Conservation (phyloP, 2,888 invertebrate genomes). For the Steinernema scapterisci region DNA sequence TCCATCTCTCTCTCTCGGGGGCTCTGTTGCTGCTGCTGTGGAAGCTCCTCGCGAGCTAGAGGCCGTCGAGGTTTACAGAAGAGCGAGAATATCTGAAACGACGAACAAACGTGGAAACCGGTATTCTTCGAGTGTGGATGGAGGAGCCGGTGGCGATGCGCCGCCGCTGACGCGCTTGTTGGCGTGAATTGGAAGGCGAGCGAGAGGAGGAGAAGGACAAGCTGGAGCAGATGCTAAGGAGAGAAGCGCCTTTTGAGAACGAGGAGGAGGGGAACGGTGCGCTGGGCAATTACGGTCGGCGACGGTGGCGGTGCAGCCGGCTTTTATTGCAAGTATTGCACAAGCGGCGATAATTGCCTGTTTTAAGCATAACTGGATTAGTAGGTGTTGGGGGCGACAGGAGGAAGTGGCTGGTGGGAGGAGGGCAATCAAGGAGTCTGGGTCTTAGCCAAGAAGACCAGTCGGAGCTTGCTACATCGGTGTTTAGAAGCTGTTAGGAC, state of each 20-base stretch:
- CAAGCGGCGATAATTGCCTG: no score
- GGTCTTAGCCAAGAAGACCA: no score
- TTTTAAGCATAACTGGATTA: no score
- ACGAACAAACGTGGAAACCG: conserved; percentile 1
- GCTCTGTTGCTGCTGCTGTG: no score
- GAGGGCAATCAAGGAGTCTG: no score
- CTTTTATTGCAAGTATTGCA: neutral
- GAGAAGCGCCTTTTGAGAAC: neutral
- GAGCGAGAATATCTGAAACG: conserved; percentile 2
- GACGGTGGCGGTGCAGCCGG: neutral
- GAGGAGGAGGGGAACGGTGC: neutral
- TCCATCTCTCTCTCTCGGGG: no score
- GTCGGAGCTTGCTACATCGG: no score
- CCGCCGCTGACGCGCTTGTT: neutral
- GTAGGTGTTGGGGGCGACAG: no score
- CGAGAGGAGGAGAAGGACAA: neutral
- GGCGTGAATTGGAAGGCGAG: neutral
- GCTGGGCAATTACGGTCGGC: conserved; percentile 24
- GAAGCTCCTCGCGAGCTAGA: neutral
- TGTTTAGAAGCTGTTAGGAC: no score
- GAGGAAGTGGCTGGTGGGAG: no score
- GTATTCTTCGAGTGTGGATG: no score
- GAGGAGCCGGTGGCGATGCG: no score
- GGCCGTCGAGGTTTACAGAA: conserved; percentile 6
- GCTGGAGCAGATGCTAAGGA: neutral